phyloP scores from a whole-genome alignment of 2,113 vertebrate species.

The Caranx ignobilis region DNA sequence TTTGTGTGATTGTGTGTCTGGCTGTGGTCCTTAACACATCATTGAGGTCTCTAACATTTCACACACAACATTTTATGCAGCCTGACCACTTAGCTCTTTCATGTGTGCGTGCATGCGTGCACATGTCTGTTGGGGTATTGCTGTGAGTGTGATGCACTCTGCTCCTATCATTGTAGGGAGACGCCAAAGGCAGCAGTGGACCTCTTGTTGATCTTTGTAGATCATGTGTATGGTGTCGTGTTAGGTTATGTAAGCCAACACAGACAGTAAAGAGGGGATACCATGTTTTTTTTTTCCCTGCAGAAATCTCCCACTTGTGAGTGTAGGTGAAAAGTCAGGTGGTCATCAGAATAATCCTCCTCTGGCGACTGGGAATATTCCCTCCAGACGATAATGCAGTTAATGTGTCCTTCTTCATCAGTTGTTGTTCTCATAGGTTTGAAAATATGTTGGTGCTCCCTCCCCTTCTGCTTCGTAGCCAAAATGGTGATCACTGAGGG shows the following conservation, averaged over 20 bases:
- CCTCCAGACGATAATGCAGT: too few relatives aligned
- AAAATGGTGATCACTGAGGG: too few relatives aligned
- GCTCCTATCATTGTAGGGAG: not conserved
- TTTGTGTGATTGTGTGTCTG: not conserved
- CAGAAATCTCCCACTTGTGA: slow-evolving; percentile 5
- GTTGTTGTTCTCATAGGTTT: too few relatives aligned
- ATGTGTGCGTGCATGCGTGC: not conserved
- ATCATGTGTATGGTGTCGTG: slow-evolving; percentile 11
- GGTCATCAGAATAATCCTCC: not conserved
- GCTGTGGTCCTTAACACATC: not conserved
- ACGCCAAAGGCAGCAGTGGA: slow-evolving; percentile 46
- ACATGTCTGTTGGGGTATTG: not conserved
- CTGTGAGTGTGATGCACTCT: slow-evolving; percentile 1
- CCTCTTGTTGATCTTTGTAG: slow-evolving; percentile 42
- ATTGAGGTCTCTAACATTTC: not conserved
- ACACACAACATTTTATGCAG: not conserved
- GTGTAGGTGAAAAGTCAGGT: too few relatives aligned
- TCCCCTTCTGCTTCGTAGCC: too few relatives aligned
- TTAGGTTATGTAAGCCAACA: slow-evolving; percentile 40
- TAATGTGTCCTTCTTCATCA: too few relatives aligned
- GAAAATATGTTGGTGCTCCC: too few relatives aligned
- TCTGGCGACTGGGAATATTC: not conserved
- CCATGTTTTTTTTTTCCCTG: slow-evolving; percentile 8
- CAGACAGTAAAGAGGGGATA: slow-evolving; percentile 37
- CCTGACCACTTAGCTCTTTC: not conserved